Percentiles rank a stretch among this genome's conserved stretches.
These are phyloP conservation scores for Dryobates pubescens DNA, from an alignment of 2,797 vertebrate species.

Conservation along the genomic window DNA sequence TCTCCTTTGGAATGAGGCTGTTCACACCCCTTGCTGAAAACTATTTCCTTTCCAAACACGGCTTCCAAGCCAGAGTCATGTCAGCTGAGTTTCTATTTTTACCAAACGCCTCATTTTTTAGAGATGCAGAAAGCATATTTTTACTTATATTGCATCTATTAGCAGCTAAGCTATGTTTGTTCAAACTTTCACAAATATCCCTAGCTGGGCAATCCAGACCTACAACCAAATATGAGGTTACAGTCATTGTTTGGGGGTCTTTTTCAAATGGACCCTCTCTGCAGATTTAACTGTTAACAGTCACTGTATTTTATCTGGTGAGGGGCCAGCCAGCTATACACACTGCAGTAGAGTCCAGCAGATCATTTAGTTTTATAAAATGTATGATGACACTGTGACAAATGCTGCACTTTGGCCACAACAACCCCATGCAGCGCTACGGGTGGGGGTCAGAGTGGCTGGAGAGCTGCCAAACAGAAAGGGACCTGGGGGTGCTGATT, in stretches of 20 bases:
- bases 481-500: too few relatives aligned
- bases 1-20: constrained; percentile 48
- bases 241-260: fast-evolving
- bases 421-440: too few relatives aligned
- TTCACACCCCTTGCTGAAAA: constrained; percentile 51
- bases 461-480: too few relatives aligned
- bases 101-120: constrained; percentile 20
- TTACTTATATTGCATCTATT: constrained; percentile 9
- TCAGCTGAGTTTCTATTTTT: constrained; percentile 41
- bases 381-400: neutral
- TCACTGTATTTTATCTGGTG: neutral
- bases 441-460: too few relatives aligned
- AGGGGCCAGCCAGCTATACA: neutral
- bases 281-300: neutral
- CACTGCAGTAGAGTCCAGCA: neutral
- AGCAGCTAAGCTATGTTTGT: neutral
- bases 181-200: constrained; percentile 1
- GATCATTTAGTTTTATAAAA: neutral
- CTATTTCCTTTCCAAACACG: constrained; percentile 61
- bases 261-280: neutral
- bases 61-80: neutral
- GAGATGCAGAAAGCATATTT: constrained; percentile 11
- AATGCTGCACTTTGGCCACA: neutral
- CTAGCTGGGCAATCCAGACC: neutral
- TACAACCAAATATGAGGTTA: neutral